Evolutionary conservation across 2,888 invertebrate genomes (phyloP).

Genomic region (Troides aeacus): DNA sequence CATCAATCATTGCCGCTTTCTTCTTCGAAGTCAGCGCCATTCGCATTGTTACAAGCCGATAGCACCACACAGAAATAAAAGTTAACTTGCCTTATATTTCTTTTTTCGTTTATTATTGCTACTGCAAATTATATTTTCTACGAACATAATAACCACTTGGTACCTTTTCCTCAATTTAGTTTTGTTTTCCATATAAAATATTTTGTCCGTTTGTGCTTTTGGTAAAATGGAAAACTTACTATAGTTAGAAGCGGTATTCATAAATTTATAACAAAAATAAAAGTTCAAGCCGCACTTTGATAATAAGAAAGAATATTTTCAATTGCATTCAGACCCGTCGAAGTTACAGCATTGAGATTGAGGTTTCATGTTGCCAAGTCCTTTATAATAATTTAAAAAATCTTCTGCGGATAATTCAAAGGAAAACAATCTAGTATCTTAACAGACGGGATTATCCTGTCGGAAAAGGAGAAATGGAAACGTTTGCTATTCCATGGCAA

Average conservation of each 20-base stretch:
- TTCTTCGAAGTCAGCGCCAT: constrained; percentile 45
- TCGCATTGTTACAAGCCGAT: constrained; percentile 47
- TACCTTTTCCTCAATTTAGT: too few relatives aligned
- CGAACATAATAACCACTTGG: too few relatives aligned
- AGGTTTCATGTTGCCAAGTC: too few relatives aligned
- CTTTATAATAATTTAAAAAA: background rate
- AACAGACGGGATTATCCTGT: constrained; percentile 12
- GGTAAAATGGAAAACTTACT: too few relatives aligned
- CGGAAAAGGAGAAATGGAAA: constrained; percentile 33
- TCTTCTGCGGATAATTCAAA: background rate
- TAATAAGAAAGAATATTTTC: too few relatives aligned
- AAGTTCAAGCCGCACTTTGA: too few relatives aligned
- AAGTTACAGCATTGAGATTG: too few relatives aligned
- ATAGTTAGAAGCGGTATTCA: too few relatives aligned
- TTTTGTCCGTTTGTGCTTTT: too few relatives aligned
- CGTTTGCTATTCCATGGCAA: constrained; percentile 69
- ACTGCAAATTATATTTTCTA: constrained; percentile 11
- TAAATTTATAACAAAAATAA: too few relatives aligned
- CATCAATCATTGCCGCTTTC: constrained; percentile 51
- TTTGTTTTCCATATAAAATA: too few relatives aligned
- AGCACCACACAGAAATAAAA: constrained; percentile 38
- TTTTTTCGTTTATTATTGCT: constrained; percentile 28
- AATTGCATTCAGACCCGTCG: too few relatives aligned
- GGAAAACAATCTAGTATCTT: constrained; percentile 4
- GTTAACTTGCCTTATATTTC: constrained; percentile 31